phyloP scores from a whole-genome alignment of 2,888 invertebrate species.

The Xanthorhoe spadicearia region DNA sequence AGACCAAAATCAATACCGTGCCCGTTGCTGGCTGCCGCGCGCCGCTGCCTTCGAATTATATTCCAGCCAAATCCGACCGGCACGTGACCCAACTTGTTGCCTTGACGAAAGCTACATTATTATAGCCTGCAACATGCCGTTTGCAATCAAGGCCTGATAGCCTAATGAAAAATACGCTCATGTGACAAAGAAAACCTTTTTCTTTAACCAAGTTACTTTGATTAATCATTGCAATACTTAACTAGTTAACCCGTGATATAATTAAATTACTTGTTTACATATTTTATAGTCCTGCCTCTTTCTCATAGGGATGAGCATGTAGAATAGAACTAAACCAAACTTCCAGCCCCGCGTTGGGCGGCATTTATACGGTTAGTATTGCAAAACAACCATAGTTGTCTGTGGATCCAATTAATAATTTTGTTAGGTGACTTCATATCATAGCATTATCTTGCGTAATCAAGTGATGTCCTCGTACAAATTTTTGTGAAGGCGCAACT shows the following conservation, averaged over 20 bases:
- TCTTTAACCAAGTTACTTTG: not conserved
- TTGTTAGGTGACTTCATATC: no score
- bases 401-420: no score
- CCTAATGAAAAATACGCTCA: constrained; percentile 48
- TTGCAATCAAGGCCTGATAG: constrained; percentile 43
- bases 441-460: no score
- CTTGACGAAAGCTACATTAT: constrained; percentile 55
- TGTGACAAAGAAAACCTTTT: constrained; percentile 20
- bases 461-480: not conserved
- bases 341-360: constrained; percentile 61
- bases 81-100: constrained; percentile 84
- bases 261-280: not conserved
- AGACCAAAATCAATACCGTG: constrained; percentile 76
- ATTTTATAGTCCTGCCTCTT: no score
- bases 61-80: constrained; percentile 72
- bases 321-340: constrained; percentile 57
- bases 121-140: constrained; percentile 48
- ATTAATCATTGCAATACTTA: not conserved
- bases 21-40: constrained; percentile 74
- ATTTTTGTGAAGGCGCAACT: not conserved
- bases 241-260: not conserved
- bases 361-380: constrained; percentile 52
- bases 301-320: constrained; percentile 28
- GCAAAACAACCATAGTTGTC: no score
- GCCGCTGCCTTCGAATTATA: constrained; percentile 74